Conservation (phyloP, 2,888 invertebrate genomes). For the Folsomia candida region DNA sequence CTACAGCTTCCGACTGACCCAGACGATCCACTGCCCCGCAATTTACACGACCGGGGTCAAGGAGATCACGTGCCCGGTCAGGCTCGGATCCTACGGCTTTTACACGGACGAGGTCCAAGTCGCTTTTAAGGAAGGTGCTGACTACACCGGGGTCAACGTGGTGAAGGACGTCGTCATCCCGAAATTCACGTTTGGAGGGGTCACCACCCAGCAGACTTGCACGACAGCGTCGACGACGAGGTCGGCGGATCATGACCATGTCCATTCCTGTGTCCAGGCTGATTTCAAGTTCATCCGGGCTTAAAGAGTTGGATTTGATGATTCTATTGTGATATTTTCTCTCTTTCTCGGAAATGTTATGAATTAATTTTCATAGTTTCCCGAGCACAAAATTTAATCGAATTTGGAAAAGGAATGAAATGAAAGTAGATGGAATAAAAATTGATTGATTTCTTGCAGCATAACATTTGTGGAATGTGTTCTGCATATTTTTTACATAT, state of each 20-base stretch:
- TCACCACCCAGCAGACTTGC: background rate
- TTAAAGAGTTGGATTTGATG: too few species aligned
- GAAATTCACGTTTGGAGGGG: constrained; percentile 1
- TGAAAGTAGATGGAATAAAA: too few species aligned
- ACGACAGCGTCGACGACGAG: too few species aligned
- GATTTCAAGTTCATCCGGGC: constrained; percentile 3
- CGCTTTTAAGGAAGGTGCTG: background rate
- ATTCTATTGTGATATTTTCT: too few species aligned
- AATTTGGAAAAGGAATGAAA: too few species aligned
- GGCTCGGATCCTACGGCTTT: background rate
- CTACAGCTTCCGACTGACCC: constrained; percentile 6
- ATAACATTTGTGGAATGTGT: too few species aligned
- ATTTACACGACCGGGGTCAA: background rate
- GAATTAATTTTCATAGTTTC: too few species aligned
- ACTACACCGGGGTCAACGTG: background rate
- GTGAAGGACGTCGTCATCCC: background rate
- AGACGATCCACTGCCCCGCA: background rate
- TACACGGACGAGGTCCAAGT: background rate
- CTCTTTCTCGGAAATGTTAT: too few species aligned
- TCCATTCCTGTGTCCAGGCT: constrained; percentile 1
- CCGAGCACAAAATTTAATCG: too few species aligned
- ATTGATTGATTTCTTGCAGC: too few species aligned
- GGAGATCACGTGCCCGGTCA: background rate
- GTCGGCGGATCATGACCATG: too few species aligned
- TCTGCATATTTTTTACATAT: too few species aligned